phyloP scores from a whole-genome alignment of 2,888 invertebrate species.

The Hypercompe scribonia region DNA sequence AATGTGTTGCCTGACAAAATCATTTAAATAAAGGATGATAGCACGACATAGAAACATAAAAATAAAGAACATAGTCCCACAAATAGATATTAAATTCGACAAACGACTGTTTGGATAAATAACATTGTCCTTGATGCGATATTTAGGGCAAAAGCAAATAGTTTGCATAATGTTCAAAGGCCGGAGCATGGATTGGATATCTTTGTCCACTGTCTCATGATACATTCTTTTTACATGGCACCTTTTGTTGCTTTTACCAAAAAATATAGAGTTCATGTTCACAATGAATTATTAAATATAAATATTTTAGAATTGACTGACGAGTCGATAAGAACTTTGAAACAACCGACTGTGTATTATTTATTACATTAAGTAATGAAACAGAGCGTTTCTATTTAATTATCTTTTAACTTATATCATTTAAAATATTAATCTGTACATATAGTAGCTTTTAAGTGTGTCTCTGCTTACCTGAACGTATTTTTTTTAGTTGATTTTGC shows the following conservation, averaged over 20 bases:
- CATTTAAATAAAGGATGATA: neutral
- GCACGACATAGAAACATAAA: neutral
- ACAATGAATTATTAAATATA: no score
- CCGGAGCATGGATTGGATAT: conserved; percentile 32
- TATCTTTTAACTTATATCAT: no score
- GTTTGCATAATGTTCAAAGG: conserved; percentile 36
- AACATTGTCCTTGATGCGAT: conserved; percentile 30
- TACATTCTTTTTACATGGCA: neutral
- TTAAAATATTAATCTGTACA: no score
- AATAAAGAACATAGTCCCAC: neutral
- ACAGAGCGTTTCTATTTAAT: no score
- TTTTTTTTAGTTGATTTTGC: no score
- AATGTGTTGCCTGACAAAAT: neutral
- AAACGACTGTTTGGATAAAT: conserved; percentile 27
- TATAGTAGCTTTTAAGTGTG: no score
- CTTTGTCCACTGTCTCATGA: conserved; percentile 28
- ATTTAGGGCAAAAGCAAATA: conserved; percentile 30
- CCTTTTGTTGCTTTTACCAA: neutral
- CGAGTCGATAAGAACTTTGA: no score
- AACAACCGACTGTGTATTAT: no score
- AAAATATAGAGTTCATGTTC: no score
- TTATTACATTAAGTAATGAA: no score
- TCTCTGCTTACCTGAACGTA: no score
- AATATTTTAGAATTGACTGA: no score
- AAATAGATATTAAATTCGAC: conserved; percentile 4